Evolutionary conservation across 1,140 invertebrate species (phyloP), one percentile per base, ranked within the genome.

Genomic region (Meloidogyne floridensis): DNA sequence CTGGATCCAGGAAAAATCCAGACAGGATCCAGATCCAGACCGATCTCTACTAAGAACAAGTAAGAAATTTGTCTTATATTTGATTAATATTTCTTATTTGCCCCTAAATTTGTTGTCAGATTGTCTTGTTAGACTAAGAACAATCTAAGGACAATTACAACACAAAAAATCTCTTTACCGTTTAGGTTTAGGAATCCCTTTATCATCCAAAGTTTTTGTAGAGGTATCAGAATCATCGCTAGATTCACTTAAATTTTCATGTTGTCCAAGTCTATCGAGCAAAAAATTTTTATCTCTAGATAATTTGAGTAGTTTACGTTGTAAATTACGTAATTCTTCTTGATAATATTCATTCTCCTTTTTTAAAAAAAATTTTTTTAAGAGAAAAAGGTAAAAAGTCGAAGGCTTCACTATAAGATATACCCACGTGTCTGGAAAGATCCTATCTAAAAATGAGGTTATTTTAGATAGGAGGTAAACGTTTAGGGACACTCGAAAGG

Each of bases 331-430:
- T 4, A 87, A 72, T 72, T 87, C 87, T 80, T 87, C 87, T 78
- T 87, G 87, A 77, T 87, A 87, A 77, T 88, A 87, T 74, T 87
- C 87, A 75, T 87, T 87, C 75, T 87, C 87, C 86, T 87, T 65
- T 10, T 56, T 13, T 18, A 42, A 32, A 32, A 32, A 32, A 32
- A 32, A 32, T 32, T 32, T 70, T 69, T 83, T 69, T 43, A 69
- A 59, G 53, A 13, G 5, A 18, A 81, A 79, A 47, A 32, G 32
- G 32, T 32, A 32, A 1, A 32, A 32, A 32, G 1, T 32, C 32
- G 32, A 32, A 32, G 2, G 32, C 32, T 2, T 32, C 32, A 0
- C 32, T 32, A 32, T 32, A 32, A 32, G 32, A 32, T 32, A 32
- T 32, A 32, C 32, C 32, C 32, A 32, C 2, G 32, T 32, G 32